Conservation (phyloP, 2,888 invertebrate genomes). For the Encarsia formosa region DNA sequence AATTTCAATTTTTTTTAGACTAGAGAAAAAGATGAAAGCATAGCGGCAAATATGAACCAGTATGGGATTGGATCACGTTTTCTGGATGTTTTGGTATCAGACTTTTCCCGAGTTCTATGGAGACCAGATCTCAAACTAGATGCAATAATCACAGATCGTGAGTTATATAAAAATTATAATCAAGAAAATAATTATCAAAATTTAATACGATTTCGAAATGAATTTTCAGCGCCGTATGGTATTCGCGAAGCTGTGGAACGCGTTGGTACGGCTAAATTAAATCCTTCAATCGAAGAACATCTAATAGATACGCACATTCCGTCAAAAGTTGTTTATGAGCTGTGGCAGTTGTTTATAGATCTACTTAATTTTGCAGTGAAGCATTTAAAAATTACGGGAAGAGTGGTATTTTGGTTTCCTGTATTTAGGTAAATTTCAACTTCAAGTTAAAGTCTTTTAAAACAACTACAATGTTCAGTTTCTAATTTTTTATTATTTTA, state of each 20-base stretch:
- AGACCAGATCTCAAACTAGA: constrained; percentile 69
- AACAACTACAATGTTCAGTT: too few relatives aligned
- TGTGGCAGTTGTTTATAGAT: constrained; percentile 80
- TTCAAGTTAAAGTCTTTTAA: background rate
- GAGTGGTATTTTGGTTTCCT: constrained; percentile 95
- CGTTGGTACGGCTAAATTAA: constrained; percentile 62
- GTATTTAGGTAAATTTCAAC: constrained; percentile 63
- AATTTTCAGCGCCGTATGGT: constrained; percentile 86
- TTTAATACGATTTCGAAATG: constrained; percentile 3
- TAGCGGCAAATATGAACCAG: constrained; percentile 82
- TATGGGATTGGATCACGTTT: constrained; percentile 75
- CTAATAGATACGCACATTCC: constrained; percentile 72
- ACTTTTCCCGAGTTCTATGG: constrained; percentile 84
- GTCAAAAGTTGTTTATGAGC: constrained; percentile 78
- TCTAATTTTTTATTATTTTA: constrained; percentile 47
- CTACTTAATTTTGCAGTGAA: constrained; percentile 77
- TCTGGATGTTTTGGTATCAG: constrained; percentile 85
- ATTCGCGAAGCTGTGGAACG: constrained; percentile 90
- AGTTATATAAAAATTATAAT: constrained; percentile 42
- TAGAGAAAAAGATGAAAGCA: constrained; percentile 78
- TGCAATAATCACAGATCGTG: constrained; percentile 94
- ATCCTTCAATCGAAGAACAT: constrained; percentile 63
- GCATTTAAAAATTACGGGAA: constrained; percentile 70
- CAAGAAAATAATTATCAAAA: too few relatives aligned
- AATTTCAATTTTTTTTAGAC: constrained; percentile 48